Evolutionary conservation across 1,140 invertebrate species (phyloP).

Genomic region (Halyomorpha halys): DNA sequence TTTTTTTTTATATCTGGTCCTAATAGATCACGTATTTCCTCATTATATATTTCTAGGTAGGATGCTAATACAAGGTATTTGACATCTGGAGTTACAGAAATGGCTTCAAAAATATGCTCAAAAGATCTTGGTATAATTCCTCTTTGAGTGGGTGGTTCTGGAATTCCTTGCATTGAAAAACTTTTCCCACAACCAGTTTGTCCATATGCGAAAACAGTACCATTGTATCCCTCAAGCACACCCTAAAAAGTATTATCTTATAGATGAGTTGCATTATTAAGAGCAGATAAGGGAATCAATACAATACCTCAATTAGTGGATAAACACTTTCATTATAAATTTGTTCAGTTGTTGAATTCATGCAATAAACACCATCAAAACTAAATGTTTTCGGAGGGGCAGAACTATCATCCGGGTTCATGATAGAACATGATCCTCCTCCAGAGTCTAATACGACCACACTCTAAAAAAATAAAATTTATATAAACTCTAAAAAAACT

Average conservation of each 20-base stretch:
- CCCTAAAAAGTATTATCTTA: slow-evolving; percentile 42
- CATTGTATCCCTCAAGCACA: slow-evolving; percentile 77
- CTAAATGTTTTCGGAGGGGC: slow-evolving; percentile 60
- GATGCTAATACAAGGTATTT: slow-evolving; percentile 84
- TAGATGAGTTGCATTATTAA: too few species aligned
- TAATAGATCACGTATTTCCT: slow-evolving; percentile 69
- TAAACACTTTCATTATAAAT: slow-evolving; percentile 65
- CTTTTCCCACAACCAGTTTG: slow-evolving; percentile 79
- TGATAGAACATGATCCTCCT: slow-evolving; percentile 45
- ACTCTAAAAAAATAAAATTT: slow-evolving; percentile 42
- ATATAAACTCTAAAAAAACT: too few species aligned
- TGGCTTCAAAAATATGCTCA: slow-evolving; percentile 88
- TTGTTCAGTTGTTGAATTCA: slow-evolving; percentile 43
- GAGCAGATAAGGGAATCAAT: too few species aligned
- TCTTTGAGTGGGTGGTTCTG: slow-evolving; percentile 41
- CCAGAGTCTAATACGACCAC: slow-evolving; percentile 58
- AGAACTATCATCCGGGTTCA: slow-evolving; percentile 46
- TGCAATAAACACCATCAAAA: slow-evolving; percentile 55
- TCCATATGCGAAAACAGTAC: slow-evolving; percentile 78
- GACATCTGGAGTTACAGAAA: slow-evolving; percentile 63
- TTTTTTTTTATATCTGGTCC: slow-evolving; percentile 53
- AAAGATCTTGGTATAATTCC: slow-evolving; percentile 79
- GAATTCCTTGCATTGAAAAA: slow-evolving; percentile 70
- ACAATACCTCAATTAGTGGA: slow-evolving; percentile 50
- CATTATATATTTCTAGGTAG: slow-evolving; percentile 90